phyloP scores from a whole-genome alignment of 2,113 vertebrate species.

The Vanacampus margaritifer region DNA sequence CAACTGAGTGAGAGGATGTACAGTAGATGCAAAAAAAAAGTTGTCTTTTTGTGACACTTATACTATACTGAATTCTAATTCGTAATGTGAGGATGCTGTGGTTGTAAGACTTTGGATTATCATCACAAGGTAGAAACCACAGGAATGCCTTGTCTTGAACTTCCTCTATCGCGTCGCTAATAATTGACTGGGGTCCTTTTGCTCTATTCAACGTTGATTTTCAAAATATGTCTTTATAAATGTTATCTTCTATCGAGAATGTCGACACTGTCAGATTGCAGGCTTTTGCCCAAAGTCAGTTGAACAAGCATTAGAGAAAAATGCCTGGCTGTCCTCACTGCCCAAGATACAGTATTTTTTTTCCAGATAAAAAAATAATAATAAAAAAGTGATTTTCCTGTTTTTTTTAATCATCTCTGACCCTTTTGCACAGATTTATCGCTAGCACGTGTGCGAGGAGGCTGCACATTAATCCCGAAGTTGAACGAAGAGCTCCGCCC shows the following conservation, averaged over 20 bases:
- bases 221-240: neutral
- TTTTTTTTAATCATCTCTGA: neutral
- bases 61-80: neutral
- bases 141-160: conserved; percentile 9
- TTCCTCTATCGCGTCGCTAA: conserved; percentile 7
- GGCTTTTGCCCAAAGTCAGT: too few species aligned
- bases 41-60: too few species aligned
- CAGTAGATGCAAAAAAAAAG: neutral
- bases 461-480: conserved; percentile 80
- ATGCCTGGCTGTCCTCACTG: too few species aligned
- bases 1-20: too few species aligned
- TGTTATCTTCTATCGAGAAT: neutral
- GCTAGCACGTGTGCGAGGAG: conserved; percentile 82
- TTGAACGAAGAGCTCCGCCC: conserved; percentile 77
- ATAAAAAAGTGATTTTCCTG: too few species aligned
- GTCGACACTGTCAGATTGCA: neutral
- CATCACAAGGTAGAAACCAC: conserved; percentile 1
- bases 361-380: too few species aligned
- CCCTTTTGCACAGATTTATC: conserved; percentile 79
- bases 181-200: conserved; percentile 14
- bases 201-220: neutral
- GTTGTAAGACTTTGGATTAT: neutral
- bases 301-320: too few species aligned
- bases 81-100: neutral
- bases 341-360: too few species aligned